phyloP scores from a whole-genome alignment of 2,888 invertebrate species.

The Malachius bipustulatus region DNA sequence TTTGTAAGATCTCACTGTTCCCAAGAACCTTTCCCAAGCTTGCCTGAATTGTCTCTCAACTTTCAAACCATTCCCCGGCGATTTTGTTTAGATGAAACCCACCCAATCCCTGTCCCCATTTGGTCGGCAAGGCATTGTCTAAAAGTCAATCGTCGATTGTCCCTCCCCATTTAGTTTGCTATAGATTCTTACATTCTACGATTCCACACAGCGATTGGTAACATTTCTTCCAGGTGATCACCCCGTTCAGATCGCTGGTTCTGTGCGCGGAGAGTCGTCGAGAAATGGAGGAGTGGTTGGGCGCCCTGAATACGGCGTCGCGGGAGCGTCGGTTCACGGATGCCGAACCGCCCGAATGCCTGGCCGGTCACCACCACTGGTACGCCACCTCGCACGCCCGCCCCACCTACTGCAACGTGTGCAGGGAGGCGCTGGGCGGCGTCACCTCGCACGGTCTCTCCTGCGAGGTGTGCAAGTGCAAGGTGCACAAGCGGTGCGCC shows the following conservation, averaged over 20 bases:
- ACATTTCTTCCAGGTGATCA: slow-evolving; percentile 52
- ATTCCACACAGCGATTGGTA: too few relatives aligned
- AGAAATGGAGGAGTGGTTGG: slow-evolving; percentile 90
- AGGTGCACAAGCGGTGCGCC: slow-evolving; percentile 92
- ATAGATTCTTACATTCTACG: too few relatives aligned
- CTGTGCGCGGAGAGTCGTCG: slow-evolving; percentile 66
- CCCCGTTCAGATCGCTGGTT: slow-evolving; percentile 64
- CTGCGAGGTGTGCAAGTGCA: slow-evolving; percentile 96
- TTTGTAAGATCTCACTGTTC: too few relatives aligned
- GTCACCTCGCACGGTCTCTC: slow-evolving; percentile 92
- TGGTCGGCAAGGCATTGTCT: too few relatives aligned
- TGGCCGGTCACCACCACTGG: slow-evolving; percentile 66
- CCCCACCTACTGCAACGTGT: slow-evolving; percentile 95
- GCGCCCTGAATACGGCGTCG: slow-evolving; percentile 68
- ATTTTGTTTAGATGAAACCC: too few relatives aligned
- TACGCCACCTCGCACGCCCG: slow-evolving; percentile 89
- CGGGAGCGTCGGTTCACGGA: slow-evolving; percentile 41
- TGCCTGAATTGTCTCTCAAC: too few relatives aligned
- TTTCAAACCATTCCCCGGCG: too few relatives aligned
- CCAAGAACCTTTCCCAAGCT: too few relatives aligned
- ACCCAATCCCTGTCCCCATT: too few relatives aligned
- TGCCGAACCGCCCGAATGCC: slow-evolving; percentile 52
- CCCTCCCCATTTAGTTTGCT: too few relatives aligned
- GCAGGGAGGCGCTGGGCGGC: slow-evolving; percentile 83
- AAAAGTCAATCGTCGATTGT: too few relatives aligned